Base-by-base conservation (phyloP, 2,113 vertebrate species). In the Actinemys pallida region DNA sequence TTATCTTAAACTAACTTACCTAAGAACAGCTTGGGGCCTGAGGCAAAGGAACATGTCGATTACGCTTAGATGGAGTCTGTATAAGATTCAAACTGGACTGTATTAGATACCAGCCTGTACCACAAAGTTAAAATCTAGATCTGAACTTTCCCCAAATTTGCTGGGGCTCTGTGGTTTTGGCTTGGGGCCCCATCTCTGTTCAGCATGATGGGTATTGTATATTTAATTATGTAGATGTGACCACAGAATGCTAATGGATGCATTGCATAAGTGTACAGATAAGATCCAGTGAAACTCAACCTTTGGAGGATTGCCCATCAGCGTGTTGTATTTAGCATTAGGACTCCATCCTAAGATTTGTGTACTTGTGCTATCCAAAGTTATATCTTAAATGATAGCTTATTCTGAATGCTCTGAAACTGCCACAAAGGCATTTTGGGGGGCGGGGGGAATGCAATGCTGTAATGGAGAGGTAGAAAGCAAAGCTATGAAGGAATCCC, bases 401-500 rank as follows among this genome's bases (percentile, higher is more conserved):
- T 89, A 94, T 72, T 39, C 17, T 72, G 85, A 95, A 85, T 0
- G 0, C 91, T 53, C 8, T 13, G 80, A 90, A 39, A 42, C 53
- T 86, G 78, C 39, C 85, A 57, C 50, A 81, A 65, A 65, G 86
- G 62, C 25, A 92, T 88, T 88, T 39, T 56, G 49, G 50, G 62
- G 49, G 20, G 6, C 20, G 54, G 20, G 22, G 20, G 8, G 52
- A 53, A 79, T 92, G 80, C 83, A 82, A 19, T 3, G 86, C 56
- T 65, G 42, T 50, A 92, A 93, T 0, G 0, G 0, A 0, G 45
- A 90, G 39, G 27, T 57, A 19, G 86, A 81, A 96, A 31, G 81
- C 22, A 83, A 81, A 92, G n/a, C 78, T 75, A 81, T 95, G 93
- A 96, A 90, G 10, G 2, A 96, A 93, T 54, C 72, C 81, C 83